Conservation (phyloP, 1,140 invertebrate species). For the Aphaenogaster floridana region DNA sequence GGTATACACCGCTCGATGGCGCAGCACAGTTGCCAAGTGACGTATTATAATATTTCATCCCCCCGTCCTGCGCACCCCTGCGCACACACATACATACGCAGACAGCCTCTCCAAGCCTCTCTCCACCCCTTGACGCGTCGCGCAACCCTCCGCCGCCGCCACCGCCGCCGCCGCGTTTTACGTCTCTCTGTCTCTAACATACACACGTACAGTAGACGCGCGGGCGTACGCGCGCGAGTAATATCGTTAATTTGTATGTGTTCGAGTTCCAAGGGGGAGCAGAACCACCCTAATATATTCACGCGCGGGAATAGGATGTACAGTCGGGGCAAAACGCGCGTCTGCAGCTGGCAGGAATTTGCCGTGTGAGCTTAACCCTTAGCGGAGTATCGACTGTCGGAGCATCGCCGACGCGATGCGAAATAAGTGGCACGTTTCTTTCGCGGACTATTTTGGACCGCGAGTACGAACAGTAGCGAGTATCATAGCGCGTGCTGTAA, state of each 20-base stretch:
- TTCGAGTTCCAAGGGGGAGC: conserved; percentile 84
- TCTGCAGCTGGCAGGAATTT: conserved; percentile 71
- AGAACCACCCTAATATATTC: conserved; percentile 86
- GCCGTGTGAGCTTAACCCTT: conserved; percentile 40
- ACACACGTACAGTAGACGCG: conserved; percentile 77
- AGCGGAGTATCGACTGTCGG: conserved; percentile 15
- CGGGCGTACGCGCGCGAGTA: conserved; percentile 79
- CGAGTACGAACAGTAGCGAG: background rate
- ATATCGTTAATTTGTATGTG: conserved; percentile 86
- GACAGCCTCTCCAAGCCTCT: conserved; percentile 56
- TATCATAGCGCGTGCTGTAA: background rate
- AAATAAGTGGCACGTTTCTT: conserved; percentile 37
- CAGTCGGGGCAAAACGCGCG: conserved; percentile 82
- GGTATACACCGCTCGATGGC: conserved; percentile 84
- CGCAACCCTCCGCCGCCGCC: conserved; percentile 56
- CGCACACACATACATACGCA: conserved; percentile 54
- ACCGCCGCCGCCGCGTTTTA: conserved; percentile 68
- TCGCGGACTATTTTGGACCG: background rate
- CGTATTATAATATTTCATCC: conserved; percentile 86
- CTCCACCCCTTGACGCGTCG: conserved; percentile 72
- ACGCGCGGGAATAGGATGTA: conserved; percentile 82
- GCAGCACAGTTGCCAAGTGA: conserved; percentile 86
- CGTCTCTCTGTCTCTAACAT: conserved; percentile 77
- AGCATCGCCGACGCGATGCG: background rate
- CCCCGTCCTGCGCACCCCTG: conserved; percentile 64